Conservation (phyloP, 2,797 vertebrate species). For the Holocentrus rufus region DNA sequence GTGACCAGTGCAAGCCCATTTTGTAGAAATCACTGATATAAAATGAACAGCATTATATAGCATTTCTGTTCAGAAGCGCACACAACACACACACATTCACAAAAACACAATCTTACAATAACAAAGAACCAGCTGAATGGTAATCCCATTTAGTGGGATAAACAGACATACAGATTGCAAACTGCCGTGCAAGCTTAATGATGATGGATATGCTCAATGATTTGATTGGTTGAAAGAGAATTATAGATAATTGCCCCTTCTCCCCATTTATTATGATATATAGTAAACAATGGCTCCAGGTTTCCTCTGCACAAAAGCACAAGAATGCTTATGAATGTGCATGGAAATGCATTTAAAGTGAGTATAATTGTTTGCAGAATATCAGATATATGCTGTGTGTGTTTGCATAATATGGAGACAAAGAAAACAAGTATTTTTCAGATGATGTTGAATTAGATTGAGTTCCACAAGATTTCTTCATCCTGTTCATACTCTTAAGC, state of each 20-base stretch:
- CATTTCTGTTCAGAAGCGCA: not conserved
- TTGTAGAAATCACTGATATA: not conserved
- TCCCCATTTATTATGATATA: not conserved
- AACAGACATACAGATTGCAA: not conserved
- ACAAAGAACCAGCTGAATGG: not conserved
- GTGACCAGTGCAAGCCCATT: not conserved
- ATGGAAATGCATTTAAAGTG: not conserved
- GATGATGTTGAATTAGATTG: too few species aligned
- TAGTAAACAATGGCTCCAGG: not conserved
- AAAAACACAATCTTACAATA: not conserved
- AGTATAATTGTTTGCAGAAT: not conserved
- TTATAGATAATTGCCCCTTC: not conserved
- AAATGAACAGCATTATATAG: not conserved
- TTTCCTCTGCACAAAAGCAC: not conserved
- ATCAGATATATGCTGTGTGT: not conserved
- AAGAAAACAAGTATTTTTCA: not conserved
- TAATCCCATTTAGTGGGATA: not conserved
- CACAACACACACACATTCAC: not conserved
- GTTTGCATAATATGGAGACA: not conserved
- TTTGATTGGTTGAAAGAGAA: not conserved
- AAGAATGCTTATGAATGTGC: not conserved
- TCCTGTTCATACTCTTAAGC: not conserved
- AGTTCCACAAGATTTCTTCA: not conserved
- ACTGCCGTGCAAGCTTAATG: not conserved
- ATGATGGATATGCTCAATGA: not conserved